These are phyloP conservation scores for Calcarius ornatus DNA, from an alignment of 2,113 vertebrate species.

Conservation along the genomic window DNA sequence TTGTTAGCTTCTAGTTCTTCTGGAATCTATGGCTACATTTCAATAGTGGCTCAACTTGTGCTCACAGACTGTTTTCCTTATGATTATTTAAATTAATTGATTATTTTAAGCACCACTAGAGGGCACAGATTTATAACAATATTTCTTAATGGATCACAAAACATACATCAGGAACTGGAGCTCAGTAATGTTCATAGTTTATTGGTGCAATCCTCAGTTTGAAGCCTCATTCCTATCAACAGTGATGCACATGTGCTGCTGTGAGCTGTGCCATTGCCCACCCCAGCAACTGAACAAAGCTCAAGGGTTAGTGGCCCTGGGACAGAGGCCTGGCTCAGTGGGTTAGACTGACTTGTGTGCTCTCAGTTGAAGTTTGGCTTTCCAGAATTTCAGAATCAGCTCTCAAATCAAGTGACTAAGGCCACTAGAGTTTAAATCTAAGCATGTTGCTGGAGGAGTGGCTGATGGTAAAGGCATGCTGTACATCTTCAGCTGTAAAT, in stretches of 20 bases:
- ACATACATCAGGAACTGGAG: background rate
- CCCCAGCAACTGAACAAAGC: rapidly evolving
- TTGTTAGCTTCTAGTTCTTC: background rate
- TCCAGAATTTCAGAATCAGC: background rate
- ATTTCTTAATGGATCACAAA: conserved; percentile 16
- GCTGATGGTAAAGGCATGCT: background rate
- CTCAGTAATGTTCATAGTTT: background rate
- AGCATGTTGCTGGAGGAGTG: background rate
- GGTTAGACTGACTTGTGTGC: background rate
- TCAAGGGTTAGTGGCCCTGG: rapidly evolving
- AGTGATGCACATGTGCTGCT: rapidly evolving
- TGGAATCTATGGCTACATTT: background rate
- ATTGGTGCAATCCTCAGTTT: background rate
- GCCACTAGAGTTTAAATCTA: background rate
- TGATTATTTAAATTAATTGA: background rate
- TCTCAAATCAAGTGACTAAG: background rate
- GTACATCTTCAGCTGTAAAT: background rate
- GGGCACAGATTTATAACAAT: conserved; percentile 76
- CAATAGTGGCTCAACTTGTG: background rate
- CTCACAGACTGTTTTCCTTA: background rate
- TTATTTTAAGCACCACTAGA: conserved; percentile 71
- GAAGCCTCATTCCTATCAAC: background rate
- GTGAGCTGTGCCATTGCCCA: background rate
- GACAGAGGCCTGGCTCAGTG: background rate
- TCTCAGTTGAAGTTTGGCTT: background rate